phyloP scores from a whole-genome alignment of 2,888 invertebrate genomes.

The Aquatica leii region DNA sequence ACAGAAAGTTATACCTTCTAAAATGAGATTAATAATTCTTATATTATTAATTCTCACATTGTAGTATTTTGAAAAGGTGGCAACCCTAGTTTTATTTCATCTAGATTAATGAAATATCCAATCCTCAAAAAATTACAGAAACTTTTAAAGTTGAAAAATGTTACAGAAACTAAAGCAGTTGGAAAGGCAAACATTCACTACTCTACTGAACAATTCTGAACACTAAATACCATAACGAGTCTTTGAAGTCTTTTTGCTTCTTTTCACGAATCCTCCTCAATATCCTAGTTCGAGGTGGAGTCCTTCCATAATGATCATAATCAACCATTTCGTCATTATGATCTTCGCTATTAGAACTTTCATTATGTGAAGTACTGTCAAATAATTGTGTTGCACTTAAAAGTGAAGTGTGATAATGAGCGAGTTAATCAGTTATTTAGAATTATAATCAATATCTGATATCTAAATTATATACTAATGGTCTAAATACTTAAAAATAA shows the following conservation, averaged over 20 bases:
- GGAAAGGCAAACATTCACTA: not conserved
- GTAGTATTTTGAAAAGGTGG: too few relatives aligned
- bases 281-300: conserved; percentile 80
- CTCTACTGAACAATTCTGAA: conserved; percentile 9
- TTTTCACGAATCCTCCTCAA: conserved; percentile 62
- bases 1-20: too few relatives aligned
- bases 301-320: conserved; percentile 75
- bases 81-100: too few relatives aligned
- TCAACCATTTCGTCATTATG: conserved; percentile 53
- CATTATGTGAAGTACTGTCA: conserved; percentile 25
- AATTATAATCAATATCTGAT: conserved; percentile 7
- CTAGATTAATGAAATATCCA: too few relatives aligned
- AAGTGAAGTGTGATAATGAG: conserved; percentile 27
- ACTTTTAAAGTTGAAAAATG: too few relatives aligned
- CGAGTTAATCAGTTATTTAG: conserved; percentile 10
- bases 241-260: conserved; percentile 66
- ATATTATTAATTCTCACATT: too few relatives aligned
- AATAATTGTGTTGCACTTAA: conserved; percentile 30
- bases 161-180: too few relatives aligned
- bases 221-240: conserved; percentile 61
- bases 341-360: conserved; percentile 31
- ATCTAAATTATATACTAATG: not conserved
- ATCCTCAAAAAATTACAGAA: too few relatives aligned
- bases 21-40: too few relatives aligned
- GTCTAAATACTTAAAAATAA: conserved; percentile 1